These are phyloP conservation scores for Melanocharis versteri DNA, from an alignment of 2,113 vertebrate genomes.

Conservation along the genomic window DNA sequence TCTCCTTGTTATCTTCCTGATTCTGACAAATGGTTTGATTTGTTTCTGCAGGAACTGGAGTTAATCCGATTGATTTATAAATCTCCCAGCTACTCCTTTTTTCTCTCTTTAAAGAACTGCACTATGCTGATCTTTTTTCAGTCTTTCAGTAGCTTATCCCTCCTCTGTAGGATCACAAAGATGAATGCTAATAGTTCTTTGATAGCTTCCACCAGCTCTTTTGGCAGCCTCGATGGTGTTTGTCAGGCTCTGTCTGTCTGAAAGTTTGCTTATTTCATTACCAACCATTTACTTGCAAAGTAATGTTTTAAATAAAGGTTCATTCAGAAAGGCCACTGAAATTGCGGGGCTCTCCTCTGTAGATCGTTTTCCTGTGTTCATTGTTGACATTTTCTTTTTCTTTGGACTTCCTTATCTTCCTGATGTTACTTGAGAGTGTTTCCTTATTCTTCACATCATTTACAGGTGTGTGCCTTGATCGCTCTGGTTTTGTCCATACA, in stretches of 20 bases:
- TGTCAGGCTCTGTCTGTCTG: background rate
- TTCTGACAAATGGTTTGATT: slow-evolving; percentile 51
- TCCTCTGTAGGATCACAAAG: background rate
- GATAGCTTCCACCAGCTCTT: background rate
- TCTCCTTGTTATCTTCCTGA: slow-evolving; percentile 25
- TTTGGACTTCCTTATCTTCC: background rate
- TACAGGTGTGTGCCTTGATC: background rate
- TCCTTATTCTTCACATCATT: background rate
- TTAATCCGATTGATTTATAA: slow-evolving; percentile 48
- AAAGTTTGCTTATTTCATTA: background rate
- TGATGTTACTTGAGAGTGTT: background rate
- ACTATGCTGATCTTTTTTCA: background rate
- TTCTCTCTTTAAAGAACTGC: background rate
- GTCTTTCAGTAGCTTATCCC: background rate
- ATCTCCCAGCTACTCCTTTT: slow-evolving; percentile 16
- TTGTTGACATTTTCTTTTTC: background rate
- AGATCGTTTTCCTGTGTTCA: background rate
- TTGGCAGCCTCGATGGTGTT: background rate
- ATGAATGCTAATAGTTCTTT: slow-evolving; percentile 8
- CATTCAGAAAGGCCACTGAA: background rate
- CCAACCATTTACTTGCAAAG: background rate
- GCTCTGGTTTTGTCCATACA: background rate
- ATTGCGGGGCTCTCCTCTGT: background rate
- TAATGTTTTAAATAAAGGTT: background rate
- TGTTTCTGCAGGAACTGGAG: slow-evolving; percentile 30